Evolutionary conservation across 2,888 invertebrate species (phyloP).

Genomic region (Chalcosyrphus nemorum): DNA sequence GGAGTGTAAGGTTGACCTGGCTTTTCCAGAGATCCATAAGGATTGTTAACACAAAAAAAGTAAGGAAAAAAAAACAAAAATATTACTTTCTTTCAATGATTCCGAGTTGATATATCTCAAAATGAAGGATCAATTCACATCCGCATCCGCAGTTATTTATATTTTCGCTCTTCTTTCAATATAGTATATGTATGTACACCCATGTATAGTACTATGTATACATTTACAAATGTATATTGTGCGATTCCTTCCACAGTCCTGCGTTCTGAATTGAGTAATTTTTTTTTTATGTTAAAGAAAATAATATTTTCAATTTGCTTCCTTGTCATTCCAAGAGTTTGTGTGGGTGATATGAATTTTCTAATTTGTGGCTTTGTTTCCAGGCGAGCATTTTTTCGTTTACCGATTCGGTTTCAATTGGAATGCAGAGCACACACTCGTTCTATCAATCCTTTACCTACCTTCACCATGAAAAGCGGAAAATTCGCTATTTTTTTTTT

Average conservation of each 20-base stretch:
- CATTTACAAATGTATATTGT: no score
- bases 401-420: conserved; percentile 38
- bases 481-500: conserved; percentile 60
- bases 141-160: conserved; percentile 18
- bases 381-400: conserved; percentile 30
- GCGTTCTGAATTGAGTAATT: conserved; percentile 28
- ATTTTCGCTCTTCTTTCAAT: not conserved
- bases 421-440: conserved; percentile 53
- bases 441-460: conserved; percentile 29
- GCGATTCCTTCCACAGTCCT: not conserved
- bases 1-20: conserved; percentile 19
- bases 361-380: conserved; percentile 61
- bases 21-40: conserved; percentile 15
- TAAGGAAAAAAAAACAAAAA: no score
- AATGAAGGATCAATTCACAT: conserved; percentile 28
- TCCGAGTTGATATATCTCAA: conserved; percentile 15
- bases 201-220: no score
- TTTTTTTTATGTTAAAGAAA: conserved; percentile 13
- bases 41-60: not conserved
- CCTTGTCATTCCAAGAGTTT: conserved; percentile 1
- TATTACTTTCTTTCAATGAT: not conserved
- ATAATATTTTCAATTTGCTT: conserved; percentile 59
- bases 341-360: conserved; percentile 10
- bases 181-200: no score
- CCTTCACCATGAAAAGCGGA: conserved; percentile 34